Base-by-base conservation (phyloP, 1,140 invertebrate species). In the Drosophila lacteicornis region DNA sequence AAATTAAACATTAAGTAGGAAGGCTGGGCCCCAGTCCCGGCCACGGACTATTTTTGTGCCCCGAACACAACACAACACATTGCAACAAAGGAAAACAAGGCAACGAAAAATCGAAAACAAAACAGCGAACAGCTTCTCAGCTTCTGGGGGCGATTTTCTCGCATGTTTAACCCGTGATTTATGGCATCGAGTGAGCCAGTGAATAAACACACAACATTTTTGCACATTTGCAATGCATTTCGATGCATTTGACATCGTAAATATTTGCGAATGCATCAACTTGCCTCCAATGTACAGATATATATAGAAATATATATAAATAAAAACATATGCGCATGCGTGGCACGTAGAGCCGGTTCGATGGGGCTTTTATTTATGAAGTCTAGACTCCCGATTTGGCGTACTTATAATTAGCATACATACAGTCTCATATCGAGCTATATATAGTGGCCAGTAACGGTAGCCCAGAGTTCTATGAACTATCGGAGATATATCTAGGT, bases 1-100 rank as follows among this genome's bases (percentile, higher is more conserved):
- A 90, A 90, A 90, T 90, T 90, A 90, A 90, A 85, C 79, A 51
- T 63, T 82, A 90, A 90, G 85, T 90, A 80, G 82, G 85, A 75
- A 80, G 84, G 61, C 74, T 68, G 65, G 36, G 45, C 19, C 46
- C 30, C 11, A 17, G 46, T 22, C 25, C 50, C 27, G 53, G 9
- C 46, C 53, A 33, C 30, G 33, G 73, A 65, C 82, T 85, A 85
- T 85, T 83, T 82, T 66, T 73, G 66, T 79, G 17, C 50, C 15
- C 27, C 49, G n/a, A 53, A 33, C 50, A 53, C n/a, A 43, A 9
- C 42, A 27, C 49, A 65, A 42, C 11, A 47, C 70, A 58, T 33
- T 33, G 33, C 58, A 75, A 70, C 67, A 46, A 82, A 62, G 50
- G 46, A 50, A 51, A 70, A 25, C 66, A 62, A 58, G 45, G 17